Evolutionary conservation across 35 echinoderm and acorn worm species (phyloP).

Genomic region (Heliocidaris tuberculata): DNA sequence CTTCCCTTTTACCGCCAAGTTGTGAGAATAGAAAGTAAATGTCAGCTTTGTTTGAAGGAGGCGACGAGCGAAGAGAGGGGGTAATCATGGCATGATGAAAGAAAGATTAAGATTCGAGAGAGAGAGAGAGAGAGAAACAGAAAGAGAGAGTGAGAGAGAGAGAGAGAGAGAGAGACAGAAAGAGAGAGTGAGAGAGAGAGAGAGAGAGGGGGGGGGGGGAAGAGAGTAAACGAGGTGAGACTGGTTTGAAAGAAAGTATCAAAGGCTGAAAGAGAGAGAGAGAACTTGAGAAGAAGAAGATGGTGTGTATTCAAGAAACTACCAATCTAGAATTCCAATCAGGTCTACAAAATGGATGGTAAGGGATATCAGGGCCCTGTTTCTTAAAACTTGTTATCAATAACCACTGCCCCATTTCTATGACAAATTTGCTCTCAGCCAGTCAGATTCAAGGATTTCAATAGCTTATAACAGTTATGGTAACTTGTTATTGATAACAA

Average conservation of each 20-base stretch:
- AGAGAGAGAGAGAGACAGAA: not conserved
- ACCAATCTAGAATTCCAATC: no score
- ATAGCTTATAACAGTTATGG: no score
- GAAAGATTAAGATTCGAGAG: not conserved
- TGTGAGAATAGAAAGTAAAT: not conserved
- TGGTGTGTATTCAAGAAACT: no score
- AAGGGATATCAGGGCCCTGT: no score
- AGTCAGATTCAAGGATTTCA: no score
- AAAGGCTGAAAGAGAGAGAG: not conserved
- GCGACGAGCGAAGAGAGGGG: not conserved
- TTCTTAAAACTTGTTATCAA: no score
- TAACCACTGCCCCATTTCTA: no score
- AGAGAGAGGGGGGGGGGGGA: not conserved
- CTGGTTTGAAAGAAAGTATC: not conserved
- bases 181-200: not conserved
- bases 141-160: not conserved
- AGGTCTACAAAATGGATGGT: no score
- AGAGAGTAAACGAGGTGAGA: not conserved
- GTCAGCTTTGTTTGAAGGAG: not conserved
- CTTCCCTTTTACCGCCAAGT: not conserved
- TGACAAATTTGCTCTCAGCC: no score
- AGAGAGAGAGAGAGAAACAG: not conserved
- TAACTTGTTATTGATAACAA: no score
- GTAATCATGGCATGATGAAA: not conserved
- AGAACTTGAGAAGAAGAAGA: not conserved